Evolutionary conservation across 2,797 vertebrate genomes (phyloP).

Genomic region (Bucorvus abyssinicus): DNA sequence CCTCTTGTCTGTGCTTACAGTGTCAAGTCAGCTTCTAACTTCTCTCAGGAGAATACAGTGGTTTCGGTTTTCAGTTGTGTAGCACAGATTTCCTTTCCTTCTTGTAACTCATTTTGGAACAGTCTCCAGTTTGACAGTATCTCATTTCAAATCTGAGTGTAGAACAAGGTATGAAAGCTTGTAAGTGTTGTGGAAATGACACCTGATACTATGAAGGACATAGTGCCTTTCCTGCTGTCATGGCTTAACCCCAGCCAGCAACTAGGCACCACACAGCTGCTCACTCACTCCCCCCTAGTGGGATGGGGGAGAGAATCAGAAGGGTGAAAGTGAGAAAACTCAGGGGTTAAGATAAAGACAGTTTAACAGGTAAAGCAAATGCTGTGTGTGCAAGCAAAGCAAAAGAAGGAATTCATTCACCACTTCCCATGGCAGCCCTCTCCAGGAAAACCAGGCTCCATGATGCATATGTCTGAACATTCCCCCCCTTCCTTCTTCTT

Average conservation of each 20-base stretch:
- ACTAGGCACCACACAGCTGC: no score
- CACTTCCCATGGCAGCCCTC: background rate
- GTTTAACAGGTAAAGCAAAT: background rate
- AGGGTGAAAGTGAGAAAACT: background rate
- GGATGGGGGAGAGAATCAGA: background rate
- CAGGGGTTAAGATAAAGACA: background rate
- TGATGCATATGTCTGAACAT: background rate
- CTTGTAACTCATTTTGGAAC: background rate
- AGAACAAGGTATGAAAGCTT: background rate
- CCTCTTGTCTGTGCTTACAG: background rate
- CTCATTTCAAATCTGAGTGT: background rate
- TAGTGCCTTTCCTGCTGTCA: background rate
- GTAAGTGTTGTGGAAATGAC: background rate
- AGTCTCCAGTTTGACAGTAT: background rate
- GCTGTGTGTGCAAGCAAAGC: background rate
- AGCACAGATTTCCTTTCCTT: background rate
- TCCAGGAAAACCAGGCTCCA: background rate
- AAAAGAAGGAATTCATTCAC: background rate
- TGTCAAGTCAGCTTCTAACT: background rate
- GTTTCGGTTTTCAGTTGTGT: background rate
- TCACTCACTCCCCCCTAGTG: background rate
- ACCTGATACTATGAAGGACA: background rate
- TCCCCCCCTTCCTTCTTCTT: background rate
- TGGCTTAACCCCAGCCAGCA: no score
- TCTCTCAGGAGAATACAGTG: background rate